These are phyloP conservation scores for Saguinus midas DNA, from an alignment of 2,113 vertebrate species.

Conservation along the genomic window DNA sequence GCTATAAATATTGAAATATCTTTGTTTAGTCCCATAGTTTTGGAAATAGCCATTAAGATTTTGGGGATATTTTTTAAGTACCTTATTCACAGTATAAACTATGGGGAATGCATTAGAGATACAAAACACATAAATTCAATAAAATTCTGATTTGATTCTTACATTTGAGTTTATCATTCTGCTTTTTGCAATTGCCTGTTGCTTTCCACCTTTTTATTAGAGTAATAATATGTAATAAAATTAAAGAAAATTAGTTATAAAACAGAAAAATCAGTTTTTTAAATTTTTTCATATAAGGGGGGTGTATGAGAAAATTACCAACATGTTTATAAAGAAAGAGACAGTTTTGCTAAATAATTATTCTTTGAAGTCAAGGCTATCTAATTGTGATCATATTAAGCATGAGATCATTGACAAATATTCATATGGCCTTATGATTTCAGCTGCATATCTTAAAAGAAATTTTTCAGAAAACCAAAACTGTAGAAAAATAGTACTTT, in stretches of 20 bases:
- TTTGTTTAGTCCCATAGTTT: not conserved
- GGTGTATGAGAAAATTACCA: not conserved
- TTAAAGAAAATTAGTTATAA: not conserved
- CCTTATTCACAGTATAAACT: not conserved
- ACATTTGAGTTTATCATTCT: not conserved
- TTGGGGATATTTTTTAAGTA: not conserved
- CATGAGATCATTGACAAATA: not conserved
- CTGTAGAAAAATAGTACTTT: not conserved
- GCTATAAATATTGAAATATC: constrained; percentile 25
- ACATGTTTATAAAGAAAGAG: not conserved
- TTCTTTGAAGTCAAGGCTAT: not conserved
- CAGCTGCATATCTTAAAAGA: not conserved
- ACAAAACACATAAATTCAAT: not conserved
- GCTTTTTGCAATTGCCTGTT: not conserved
- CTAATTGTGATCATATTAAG: not conserved
- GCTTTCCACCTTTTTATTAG: not conserved
- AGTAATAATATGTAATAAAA: not conserved
- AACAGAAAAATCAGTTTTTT: not conserved
- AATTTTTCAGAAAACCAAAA: not conserved
- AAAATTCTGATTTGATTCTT: constrained; percentile 14
- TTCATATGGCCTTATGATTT: not conserved
- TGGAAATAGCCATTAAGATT: not conserved
- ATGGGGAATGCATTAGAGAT: not conserved
- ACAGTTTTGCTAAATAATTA: not conserved
- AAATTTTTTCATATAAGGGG: not conserved